Conservation (phyloP, 2,888 invertebrate genomes). For the Cryptus viduatorius region DNA sequence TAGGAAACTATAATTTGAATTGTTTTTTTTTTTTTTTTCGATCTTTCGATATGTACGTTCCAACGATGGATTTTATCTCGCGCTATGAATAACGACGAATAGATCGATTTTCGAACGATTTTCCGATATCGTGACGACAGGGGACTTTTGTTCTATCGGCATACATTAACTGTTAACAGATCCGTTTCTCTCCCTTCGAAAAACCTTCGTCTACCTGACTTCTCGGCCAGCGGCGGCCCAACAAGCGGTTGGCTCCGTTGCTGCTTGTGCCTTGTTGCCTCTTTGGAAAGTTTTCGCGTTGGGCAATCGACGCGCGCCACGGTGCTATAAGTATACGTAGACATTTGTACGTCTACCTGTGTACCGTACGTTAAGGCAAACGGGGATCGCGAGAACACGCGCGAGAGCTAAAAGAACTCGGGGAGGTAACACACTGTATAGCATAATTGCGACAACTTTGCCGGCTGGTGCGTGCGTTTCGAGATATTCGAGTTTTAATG, state of each 20-base stretch:
- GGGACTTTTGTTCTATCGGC: neutral
- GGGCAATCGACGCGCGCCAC: conserved; percentile 64
- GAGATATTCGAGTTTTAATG: conserved; percentile 77
- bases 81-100: neutral
- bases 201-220: conserved; percentile 38
- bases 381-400: conserved; percentile 47
- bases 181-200: conserved; percentile 33
- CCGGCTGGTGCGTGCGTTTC: conserved; percentile 73
- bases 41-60: too few relatives aligned
- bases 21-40: neutral
- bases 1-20: neutral
- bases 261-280: conserved; percentile 59
- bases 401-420: conserved; percentile 56
- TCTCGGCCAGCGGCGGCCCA: conserved; percentile 26
- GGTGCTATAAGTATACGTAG: conserved; percentile 34
- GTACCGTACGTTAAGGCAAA: conserved; percentile 17
- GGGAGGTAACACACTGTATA: conserved; percentile 51
- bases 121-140: neutral
- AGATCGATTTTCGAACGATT: neutral
- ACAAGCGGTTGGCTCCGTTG: conserved; percentile 16
- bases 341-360: conserved; percentile 49
- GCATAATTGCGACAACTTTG: conserved; percentile 78
- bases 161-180: conserved; percentile 5
- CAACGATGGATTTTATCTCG: neutral
- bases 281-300: conserved; percentile 69